These are phyloP conservation scores for Lysandra bellargus DNA, from an alignment of 2,888 invertebrate genomes.

Conservation along the genomic window DNA sequence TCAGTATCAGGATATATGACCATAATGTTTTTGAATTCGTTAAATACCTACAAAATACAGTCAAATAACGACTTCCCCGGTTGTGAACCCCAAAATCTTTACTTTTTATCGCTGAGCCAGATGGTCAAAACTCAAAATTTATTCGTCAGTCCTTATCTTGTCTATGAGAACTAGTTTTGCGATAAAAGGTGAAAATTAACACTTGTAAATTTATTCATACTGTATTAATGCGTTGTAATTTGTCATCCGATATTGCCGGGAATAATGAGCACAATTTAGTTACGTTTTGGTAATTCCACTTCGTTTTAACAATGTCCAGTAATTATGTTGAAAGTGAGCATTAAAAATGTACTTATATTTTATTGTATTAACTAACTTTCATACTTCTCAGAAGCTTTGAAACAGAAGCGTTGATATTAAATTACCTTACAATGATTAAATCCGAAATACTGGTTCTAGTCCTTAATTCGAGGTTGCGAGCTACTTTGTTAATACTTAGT, in stretches of 20 bases:
- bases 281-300: constrained; percentile 17
- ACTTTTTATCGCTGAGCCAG: background rate
- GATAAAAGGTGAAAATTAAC: constrained; percentile 23
- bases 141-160: background rate
- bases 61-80: background rate
- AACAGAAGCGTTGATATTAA: too few species aligned
- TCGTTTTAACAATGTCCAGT: constrained; percentile 16
- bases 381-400: too few species aligned
- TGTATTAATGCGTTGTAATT: constrained; percentile 15
- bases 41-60: background rate
- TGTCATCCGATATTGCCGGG: constrained; percentile 13
- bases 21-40: background rate
- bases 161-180: background rate
- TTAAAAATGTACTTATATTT: background rate
- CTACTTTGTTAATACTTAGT: too few species aligned
- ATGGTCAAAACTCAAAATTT: background rate
- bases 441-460: too few species aligned
- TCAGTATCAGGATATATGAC: background rate
- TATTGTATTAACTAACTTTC: too few species aligned
- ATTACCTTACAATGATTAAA: too few species aligned
- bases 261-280: constrained; percentile 20
- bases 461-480: too few species aligned
- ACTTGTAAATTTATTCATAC: constrained; percentile 26
- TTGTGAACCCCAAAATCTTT: background rate
- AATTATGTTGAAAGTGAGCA: constrained; percentile 11